phyloP scores from a whole-genome alignment of 2,797 vertebrate species.

The Arctocebus calabarensis region DNA sequence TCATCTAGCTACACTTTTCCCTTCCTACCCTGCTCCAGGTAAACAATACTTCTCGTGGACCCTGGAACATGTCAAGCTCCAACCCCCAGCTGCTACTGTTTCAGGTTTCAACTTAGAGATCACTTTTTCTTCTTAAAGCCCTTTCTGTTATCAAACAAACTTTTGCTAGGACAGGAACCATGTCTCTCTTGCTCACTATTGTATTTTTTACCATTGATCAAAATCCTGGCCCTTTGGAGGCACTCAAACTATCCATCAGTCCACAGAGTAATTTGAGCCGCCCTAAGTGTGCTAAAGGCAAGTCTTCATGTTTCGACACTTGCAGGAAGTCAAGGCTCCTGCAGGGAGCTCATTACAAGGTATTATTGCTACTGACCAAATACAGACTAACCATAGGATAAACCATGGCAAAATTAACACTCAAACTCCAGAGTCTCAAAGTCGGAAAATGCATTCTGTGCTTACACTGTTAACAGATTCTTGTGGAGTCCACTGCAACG shows the following conservation, averaged over 20 bases:
- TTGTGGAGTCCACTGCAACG: not conserved
- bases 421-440: not conserved
- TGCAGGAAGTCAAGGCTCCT: not conserved
- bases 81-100: not conserved
- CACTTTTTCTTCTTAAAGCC: not conserved
- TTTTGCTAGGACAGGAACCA: not conserved
- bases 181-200: not conserved
- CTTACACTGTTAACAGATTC: not conserved
- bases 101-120: not conserved
- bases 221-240: not conserved
- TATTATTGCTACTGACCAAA: not conserved
- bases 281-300: not conserved
- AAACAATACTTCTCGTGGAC: not conserved
- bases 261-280: not conserved
- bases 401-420: not conserved
- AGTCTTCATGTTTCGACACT: not conserved
- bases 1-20: not conserved
- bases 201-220: not conserved
- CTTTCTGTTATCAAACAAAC: not conserved
- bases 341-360: not conserved
- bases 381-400: not conserved
- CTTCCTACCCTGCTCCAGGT: not conserved
- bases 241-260: not conserved
- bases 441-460: not conserved
- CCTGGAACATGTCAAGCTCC: not conserved